Evolutionary conservation across 2,113 vertebrate species (phyloP), one percentile per base, ranked within the genome.

Genomic region (Cyprinus carpio): DNA sequence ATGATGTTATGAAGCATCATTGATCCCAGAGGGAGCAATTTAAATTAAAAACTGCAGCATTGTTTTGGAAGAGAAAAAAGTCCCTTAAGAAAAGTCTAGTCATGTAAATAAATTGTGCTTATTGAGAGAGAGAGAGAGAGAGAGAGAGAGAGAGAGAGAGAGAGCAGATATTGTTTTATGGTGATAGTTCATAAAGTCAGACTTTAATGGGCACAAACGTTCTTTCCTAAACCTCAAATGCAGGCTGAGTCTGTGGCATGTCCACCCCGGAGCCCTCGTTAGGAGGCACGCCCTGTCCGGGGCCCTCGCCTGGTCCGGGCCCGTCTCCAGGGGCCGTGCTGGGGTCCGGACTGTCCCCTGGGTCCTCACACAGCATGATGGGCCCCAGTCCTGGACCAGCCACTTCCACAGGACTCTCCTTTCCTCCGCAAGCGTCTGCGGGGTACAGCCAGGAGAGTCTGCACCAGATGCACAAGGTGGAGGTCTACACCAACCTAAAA

Each of bases 291-390:
- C 97, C 97, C 80, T 94, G 97, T n/a, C 96, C 97, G 0, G 97
- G 96, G n/a, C 97, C 97, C 87, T 98, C 97, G 4, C 97, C 97
- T 0, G 97, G 97, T 6, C 97, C 97, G 0, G 97, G 97, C 0
- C 97, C 96, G 3, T 98, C 97, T 37, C 97, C 97, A 0, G 96
- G 97, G 75, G 95, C 95, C 82, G 96, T 98, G 96, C 46, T 98
- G 91, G 97, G 97, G 2, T 75, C 51, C 16, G 49, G 49, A 54
- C 49, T 54, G 49, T 54, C 97, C 97, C 97, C 97, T 0, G 97
- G 97, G 0, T 97, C 97, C 1, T 98, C 97, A 0, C 97, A 99
- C 88, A 96, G 96, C 81, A 98, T 99, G 96, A 98, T 99, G 97
- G 97, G 97, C 1, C 97, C 97, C 67, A 98, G 97, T 88, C 97